These are phyloP conservation scores for Myotis davidii DNA, from an alignment of 2,113 vertebrate species.

Conservation along the genomic window DNA sequence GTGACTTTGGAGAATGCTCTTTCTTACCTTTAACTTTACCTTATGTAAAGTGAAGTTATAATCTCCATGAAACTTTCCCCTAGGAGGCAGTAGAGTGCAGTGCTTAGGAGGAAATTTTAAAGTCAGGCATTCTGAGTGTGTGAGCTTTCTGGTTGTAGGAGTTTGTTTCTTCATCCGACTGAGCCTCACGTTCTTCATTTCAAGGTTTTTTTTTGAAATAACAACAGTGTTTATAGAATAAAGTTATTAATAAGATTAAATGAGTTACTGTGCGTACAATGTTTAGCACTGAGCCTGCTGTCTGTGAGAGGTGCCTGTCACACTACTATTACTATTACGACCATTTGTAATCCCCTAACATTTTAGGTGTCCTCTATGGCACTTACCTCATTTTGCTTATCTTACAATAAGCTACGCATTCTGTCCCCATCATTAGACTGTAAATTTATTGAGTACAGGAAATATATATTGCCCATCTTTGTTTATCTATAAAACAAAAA, in stretches of 20 bases:
- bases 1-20: background rate
- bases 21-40: background rate
- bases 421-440: background rate
- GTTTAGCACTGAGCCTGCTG: background rate
- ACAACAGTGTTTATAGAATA: background rate
- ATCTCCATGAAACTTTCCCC: background rate
- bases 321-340: background rate
- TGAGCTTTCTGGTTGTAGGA: background rate
- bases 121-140: background rate
- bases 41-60: background rate
- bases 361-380: background rate
- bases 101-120: background rate
- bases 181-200: background rate
- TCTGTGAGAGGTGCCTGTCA: no score
- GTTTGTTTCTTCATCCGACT: background rate
- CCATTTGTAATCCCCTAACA: background rate
- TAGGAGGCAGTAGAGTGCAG: constrained; percentile 48
- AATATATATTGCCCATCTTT: background rate
- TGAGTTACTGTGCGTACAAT: background rate
- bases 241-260: background rate
- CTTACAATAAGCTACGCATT: background rate
- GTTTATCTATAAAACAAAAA: background rate
- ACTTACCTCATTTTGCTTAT: background rate
- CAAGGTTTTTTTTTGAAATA: background rate
- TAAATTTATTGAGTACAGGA: background rate